Evolutionary conservation across 2,113 vertebrate species (phyloP), one percentile per base, ranked within the genome.

Genomic region (Cebidichthys violaceus): DNA sequence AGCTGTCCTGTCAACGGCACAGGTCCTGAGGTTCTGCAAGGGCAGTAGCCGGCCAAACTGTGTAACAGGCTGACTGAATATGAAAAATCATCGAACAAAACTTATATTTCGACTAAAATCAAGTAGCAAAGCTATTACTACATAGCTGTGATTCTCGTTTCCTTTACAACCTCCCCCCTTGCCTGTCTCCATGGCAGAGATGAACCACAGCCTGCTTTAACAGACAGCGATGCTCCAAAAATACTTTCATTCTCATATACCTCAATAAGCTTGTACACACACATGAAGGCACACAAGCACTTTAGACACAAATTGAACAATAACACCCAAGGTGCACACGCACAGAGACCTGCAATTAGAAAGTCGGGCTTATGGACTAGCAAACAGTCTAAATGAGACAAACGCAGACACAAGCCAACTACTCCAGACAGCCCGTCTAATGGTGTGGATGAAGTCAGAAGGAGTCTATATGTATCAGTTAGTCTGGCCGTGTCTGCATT

Each of bases 401-500:
- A 54, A 50, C 13, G 22, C 50, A 45, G 79, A 61, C 70, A 81
- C 10, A 47, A 59, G 61, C 41, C 59, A n/a, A 57, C 52, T 3
- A 41, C 1, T 37, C 47, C 77, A 71, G 83, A 84, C 85, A 73
- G 77, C 50, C 31, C 4, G 47, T 65, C 60, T 81, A 81, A 87
- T 86, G 50, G 69, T 76, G 61, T 65, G 77, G 82, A 90, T 91
- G 77, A 89, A 90, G 85, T 85, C 47, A 70, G 76, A 84, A 86
- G 62, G 82, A 79, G 33, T 87, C 82, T 84, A 82, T 91, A 87
- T 77, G 82, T 66, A 71, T 88, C 86, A 77, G 85, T 86, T 64
- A 82, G 84, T 89, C 74, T 78, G 86, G 81, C 77, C 20, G 45
- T 85, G 87, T 88, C 41, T 71, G 83, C 85, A 88, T 90, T 75